A percentile compares a stretch with the other conserved stretches of the same genome.
Conservation (phyloP, 2,888 invertebrate species). For the Ochropleura plecta region DNA sequence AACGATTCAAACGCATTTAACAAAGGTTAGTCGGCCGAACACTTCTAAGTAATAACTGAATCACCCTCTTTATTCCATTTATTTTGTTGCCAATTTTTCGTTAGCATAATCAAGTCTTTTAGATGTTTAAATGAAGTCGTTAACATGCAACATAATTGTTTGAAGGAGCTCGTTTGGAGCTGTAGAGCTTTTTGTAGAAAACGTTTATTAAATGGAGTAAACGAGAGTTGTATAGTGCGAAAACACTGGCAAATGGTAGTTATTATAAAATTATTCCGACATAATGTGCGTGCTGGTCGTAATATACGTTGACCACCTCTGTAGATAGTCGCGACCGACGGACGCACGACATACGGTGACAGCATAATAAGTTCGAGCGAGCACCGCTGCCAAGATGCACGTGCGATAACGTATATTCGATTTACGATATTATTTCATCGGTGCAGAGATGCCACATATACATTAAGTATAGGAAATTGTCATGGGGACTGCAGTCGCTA, state of each 20-base stretch:
- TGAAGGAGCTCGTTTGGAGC: not conserved
- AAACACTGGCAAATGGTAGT: slow-evolving; percentile 38
- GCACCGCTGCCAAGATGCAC: slow-evolving; percentile 79
- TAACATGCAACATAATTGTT: slow-evolving; percentile 21
- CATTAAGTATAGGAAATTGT: slow-evolving; percentile 46
- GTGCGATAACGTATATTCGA: slow-evolving; percentile 81
- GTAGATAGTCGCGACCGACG: slow-evolving; percentile 72
- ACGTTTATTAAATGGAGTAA: slow-evolving; percentile 19
- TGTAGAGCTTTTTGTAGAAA: slow-evolving; percentile 1
- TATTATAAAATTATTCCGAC: slow-evolving; percentile 70
- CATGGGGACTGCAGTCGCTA: slow-evolving; percentile 53
- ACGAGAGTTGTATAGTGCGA: slow-evolving; percentile 19
- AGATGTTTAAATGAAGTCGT: slow-evolving; percentile 32
- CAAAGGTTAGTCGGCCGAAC: slow-evolving; percentile 67
- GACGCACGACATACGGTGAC: slow-evolving; percentile 78
- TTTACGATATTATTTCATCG: slow-evolving; percentile 73
- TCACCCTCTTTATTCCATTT: slow-evolving; percentile 62
- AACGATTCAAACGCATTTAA: slow-evolving; percentile 64
- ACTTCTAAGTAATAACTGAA: slow-evolving; percentile 67
- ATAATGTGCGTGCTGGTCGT: slow-evolving; percentile 72
- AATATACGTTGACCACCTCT: slow-evolving; percentile 81
- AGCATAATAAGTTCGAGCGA: slow-evolving; percentile 80
- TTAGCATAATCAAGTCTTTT: slow-evolving; percentile 35
- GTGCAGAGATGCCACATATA: slow-evolving; percentile 48
- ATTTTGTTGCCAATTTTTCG: slow-evolving; percentile 60